Base-by-base conservation (phyloP, 2,888 invertebrate species). In the Oxyscelio sp. region DNA sequence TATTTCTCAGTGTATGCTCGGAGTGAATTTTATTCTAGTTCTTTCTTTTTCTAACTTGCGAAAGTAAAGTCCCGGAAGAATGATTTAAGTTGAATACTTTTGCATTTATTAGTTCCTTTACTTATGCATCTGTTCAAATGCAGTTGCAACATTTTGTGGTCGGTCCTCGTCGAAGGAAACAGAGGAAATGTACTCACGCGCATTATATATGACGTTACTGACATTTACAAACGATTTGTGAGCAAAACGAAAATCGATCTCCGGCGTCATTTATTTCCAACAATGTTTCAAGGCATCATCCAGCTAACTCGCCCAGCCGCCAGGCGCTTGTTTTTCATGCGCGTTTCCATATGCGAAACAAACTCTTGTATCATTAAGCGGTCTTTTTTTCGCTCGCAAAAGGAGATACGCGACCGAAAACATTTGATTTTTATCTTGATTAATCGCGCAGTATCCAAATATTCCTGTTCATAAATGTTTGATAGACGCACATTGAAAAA, bases 171-270 rank as follows among this genome's bases (percentile, higher is more conserved):
- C 15, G 68, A 70, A 70, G 34, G n/a, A 43, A 71, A 71, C 38
- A 31, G 50, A 50, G 11, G 15, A 56, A 38, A 54, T 40, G 38
- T 78, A 27, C 27, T 43, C 22, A 59, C n/a, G 66, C 48, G 22
- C 63, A 75, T 84, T 80, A 71, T 75, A 61, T 71, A 84, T 80
- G 71, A 80, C 80, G 65, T 77, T 31, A 48, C 80, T 84, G 84
- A 84, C 80, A 38, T 74, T 80, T 80, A 84, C 79, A 84, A 84
- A 84, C 75, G 84, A 77, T 75, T 80, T 59, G 52, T n/a, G 80
- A 65, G 75, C 79, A 75, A 80, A 80, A 80, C 75, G 83, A 84
- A 80, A 84, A 84, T 84, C 84, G 80, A 84, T 80, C 75, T 75
- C 52, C 56, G 15, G 40, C 65, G 65, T 71, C 75, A 68, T 78